Evolutionary conservation across 2,888 invertebrate genomes (phyloP).

Genomic region (Watsonalla cultraria): DNA sequence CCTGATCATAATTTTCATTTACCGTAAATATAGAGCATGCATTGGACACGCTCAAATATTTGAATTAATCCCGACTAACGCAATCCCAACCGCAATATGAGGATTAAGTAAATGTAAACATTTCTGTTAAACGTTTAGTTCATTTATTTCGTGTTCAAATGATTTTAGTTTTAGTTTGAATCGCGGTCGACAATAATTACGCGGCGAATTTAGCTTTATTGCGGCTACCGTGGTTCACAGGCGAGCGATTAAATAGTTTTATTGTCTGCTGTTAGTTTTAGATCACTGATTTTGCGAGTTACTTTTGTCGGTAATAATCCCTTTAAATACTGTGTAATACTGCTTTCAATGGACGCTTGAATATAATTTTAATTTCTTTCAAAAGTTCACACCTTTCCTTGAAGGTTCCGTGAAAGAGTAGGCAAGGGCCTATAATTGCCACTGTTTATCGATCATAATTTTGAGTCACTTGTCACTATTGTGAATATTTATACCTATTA

Average conservation of each 20-base stretch:
- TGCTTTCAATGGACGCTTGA: too few species aligned
- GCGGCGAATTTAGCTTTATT: slow-evolving; percentile 53
- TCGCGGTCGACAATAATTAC: slow-evolving; percentile 57
- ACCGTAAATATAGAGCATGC: too few species aligned
- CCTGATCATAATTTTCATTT: too few species aligned
- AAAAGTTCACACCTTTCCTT: too few species aligned
- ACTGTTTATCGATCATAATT: too few species aligned
- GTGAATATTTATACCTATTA: too few species aligned
- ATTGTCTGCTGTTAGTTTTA: not conserved
- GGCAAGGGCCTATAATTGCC: too few species aligned
- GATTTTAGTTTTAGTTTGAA: slow-evolving; percentile 58
- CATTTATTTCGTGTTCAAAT: slow-evolving; percentile 52
- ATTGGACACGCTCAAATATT: too few species aligned
- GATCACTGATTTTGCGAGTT: not conserved
- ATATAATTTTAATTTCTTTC: too few species aligned
- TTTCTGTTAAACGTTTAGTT: slow-evolving; percentile 34
- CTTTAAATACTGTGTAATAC: not conserved
- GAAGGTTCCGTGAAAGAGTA: too few species aligned
- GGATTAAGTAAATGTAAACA: slow-evolving; percentile 23
- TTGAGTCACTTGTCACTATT: too few species aligned
- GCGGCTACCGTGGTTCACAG: slow-evolving; percentile 26
- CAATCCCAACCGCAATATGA: slow-evolving; percentile 3
- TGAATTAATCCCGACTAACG: not conserved
- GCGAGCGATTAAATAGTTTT: slow-evolving; percentile 25
- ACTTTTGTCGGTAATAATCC: slow-evolving; percentile 4